Evolutionary conservation across 2,888 invertebrate genomes (phyloP).

Genomic region (Toxonevra muliebris): DNA sequence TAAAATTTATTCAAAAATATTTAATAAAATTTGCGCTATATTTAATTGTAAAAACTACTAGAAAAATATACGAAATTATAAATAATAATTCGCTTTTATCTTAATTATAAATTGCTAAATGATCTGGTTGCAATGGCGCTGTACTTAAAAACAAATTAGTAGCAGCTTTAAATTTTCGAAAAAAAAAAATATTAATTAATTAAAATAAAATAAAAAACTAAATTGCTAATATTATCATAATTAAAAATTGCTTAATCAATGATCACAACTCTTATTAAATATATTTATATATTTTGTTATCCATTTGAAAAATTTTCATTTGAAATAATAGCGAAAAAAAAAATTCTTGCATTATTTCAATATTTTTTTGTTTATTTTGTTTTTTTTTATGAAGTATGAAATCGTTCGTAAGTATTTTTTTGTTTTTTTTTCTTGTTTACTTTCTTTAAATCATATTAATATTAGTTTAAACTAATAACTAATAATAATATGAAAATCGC

Average conservation of each 20-base stretch:
- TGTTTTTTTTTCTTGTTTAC: neutral
- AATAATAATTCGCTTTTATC: neutral
- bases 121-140: too few species aligned
- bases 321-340: constrained; percentile 10
- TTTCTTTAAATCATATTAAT: neutral
- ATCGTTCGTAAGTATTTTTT: constrained; percentile 18
- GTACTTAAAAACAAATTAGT: neutral
- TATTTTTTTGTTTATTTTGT: constrained; percentile 27
- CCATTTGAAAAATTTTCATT: constrained; percentile 22
- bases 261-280: constrained; percentile 65
- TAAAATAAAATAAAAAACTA: constrained; percentile 41
- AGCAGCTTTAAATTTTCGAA: constrained; percentile 13
- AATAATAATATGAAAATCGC: too few species aligned
- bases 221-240: constrained; percentile 46
- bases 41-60: constrained; percentile 21
- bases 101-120: too few species aligned
- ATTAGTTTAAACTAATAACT: constrained; percentile 1
- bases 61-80: neutral
- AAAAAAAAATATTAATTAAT: constrained; percentile 25
- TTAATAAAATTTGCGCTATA: constrained; percentile 24
- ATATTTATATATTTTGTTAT: constrained; percentile 37
- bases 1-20: neutral
- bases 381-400: constrained; percentile 9
- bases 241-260: constrained; percentile 63
- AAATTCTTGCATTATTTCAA: constrained; percentile 18